A percentile compares a stretch with the other conserved stretches of the same genome.
phyloP scores from a whole-genome alignment of 2,888 invertebrate species.

The Heteromurus nitidus region DNA sequence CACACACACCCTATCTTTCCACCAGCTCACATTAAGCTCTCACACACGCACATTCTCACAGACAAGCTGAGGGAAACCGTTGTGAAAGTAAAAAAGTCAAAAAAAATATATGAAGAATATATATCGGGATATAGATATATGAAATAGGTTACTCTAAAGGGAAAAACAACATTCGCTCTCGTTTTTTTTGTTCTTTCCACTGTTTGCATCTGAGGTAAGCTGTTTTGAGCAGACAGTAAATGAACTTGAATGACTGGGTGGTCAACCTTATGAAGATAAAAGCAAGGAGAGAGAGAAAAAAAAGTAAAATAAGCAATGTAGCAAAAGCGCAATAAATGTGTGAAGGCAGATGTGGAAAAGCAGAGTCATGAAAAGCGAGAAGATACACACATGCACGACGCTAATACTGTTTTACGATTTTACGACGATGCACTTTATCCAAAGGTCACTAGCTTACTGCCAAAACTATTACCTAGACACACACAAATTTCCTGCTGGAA shows the following conservation, averaged over 20 bases:
- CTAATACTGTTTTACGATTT: slow-evolving; percentile 59
- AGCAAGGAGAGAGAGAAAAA: slow-evolving; percentile 18
- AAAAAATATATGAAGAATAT: too few species aligned
- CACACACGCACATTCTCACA: too few species aligned
- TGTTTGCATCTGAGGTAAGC: slow-evolving; percentile 32
- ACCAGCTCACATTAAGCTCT: too few species aligned
- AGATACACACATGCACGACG: slow-evolving; percentile 44
- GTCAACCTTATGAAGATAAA: slow-evolving; percentile 35
- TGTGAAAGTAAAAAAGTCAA: too few species aligned
- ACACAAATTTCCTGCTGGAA: too few species aligned
- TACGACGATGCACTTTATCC: slow-evolving; percentile 58
- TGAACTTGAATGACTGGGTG: slow-evolving; percentile 41
- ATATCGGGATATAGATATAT: too few species aligned
- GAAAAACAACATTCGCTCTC: not conserved
- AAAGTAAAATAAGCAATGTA: slow-evolving; percentile 18
- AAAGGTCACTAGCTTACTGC: slow-evolving; percentile 46
- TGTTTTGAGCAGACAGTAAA: slow-evolving; percentile 29
- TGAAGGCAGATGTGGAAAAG: slow-evolving; percentile 7
- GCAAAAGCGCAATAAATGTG: slow-evolving; percentile 9
- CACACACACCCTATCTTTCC: slow-evolving; percentile 2
- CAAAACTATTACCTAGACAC: too few species aligned
- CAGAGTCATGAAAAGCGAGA: slow-evolving; percentile 39
- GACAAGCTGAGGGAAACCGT: too few species aligned
- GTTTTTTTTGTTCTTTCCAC: not conserved
- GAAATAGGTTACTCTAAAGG: too few species aligned